These are phyloP conservation scores for Bombus soroeensis DNA, from an alignment of 1,140 invertebrate genomes.

Conservation along the genomic window DNA sequence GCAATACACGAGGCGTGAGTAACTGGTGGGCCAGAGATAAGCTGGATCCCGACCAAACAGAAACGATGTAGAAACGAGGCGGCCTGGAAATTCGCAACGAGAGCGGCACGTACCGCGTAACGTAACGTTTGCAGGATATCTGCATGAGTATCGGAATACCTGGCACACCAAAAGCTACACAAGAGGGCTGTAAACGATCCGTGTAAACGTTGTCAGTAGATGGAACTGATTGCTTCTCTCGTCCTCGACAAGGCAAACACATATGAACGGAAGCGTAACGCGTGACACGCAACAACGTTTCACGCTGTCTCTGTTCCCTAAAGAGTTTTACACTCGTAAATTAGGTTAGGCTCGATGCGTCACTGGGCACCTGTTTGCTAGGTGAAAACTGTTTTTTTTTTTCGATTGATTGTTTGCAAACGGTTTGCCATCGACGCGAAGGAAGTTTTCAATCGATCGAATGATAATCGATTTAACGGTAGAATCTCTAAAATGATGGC, in stretches of 20 bases:
- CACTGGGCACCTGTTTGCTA: neutral
- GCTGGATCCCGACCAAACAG: neutral
- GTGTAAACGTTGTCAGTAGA: conserved; percentile 64
- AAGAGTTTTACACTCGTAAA: conserved; percentile 21
- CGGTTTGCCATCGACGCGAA: neutral
- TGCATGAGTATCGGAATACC: conserved; percentile 55
- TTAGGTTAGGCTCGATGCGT: neutral
- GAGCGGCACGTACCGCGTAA: conserved; percentile 2
- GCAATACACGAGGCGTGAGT: conserved; percentile 22
- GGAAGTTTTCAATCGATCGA: neutral
- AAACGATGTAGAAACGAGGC: conserved; percentile 43
- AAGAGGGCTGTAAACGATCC: conserved; percentile 61
- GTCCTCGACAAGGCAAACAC: conserved; percentile 28
- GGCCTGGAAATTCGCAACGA: conserved; percentile 46
- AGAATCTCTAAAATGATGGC: neutral
- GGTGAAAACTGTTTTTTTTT: neutral
- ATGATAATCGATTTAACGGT: neutral
- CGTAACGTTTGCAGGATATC: conserved; percentile 54
- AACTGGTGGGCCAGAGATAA: conserved; percentile 9
- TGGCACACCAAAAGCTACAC: conserved; percentile 48
- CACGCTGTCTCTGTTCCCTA: neutral
- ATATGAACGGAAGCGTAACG: conserved; percentile 15
- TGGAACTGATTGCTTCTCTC: conserved; percentile 66
- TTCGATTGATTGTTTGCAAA: neutral
- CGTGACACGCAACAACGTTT: neutral